phyloP scores from a whole-genome alignment of 2,113 vertebrate genomes.

The Alethe castanea region DNA sequence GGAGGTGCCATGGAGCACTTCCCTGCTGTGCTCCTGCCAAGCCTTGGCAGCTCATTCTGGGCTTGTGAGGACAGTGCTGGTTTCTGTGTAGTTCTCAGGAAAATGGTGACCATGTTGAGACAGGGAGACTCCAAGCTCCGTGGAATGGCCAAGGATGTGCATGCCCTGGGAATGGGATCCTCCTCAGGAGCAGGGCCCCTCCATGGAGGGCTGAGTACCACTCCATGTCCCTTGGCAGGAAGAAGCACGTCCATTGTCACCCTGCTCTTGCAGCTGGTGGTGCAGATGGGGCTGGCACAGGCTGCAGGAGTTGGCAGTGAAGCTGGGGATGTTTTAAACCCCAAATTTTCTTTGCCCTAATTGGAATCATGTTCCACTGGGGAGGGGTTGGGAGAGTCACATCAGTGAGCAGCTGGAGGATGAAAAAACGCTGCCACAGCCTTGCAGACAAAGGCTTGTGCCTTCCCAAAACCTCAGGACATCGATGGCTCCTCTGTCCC shows the following conservation, averaged over 20 bases:
- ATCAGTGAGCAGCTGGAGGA: neutral
- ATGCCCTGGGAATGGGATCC: neutral
- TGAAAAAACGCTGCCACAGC: neutral
- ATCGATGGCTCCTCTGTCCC: neutral
- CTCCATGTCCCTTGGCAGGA: neutral
- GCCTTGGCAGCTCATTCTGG: neutral
- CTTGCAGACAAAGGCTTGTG: neutral
- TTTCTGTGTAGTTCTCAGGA: neutral
- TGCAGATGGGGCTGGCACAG: neutral
- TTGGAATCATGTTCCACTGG: accelerated
- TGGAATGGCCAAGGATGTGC: accelerated
- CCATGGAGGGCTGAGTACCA: accelerated
- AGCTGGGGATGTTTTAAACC: neutral
- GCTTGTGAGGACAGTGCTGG: neutral
- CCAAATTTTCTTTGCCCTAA: neutral
- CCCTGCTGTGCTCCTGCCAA: neutral
- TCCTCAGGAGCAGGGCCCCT: accelerated
- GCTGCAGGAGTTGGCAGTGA: neutral
- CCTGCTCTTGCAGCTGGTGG: neutral
- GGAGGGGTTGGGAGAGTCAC: neutral
- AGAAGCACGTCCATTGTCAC: neutral
- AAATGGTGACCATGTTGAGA: neutral
- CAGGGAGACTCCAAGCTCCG: neutral
- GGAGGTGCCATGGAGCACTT: neutral
- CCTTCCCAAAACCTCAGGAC: neutral